A percentile compares a stretch with the other conserved stretches of the same genome.
phyloP scores from a whole-genome alignment of 2,797 vertebrate species.

The Acrossocheilus wenchowensis region DNA sequence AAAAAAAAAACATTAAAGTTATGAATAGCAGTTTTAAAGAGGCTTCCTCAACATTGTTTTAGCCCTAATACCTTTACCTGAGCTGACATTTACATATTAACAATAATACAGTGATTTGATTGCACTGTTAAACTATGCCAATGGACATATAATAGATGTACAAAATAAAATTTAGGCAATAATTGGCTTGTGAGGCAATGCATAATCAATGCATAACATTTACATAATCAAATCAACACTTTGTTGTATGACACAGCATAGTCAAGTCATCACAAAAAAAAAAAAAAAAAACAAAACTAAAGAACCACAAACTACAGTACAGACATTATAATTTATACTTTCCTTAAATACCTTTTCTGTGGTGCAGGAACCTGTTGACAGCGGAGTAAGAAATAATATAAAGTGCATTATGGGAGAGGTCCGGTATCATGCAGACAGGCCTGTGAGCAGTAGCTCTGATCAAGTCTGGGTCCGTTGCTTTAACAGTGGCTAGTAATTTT shows the following conservation, averaged over 20 bases:
- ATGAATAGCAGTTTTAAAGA: constrained; percentile 47
- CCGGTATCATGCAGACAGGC: constrained; percentile 7
- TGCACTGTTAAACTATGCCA: too few species aligned
- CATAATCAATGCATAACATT: neutral
- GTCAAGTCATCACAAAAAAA: neutral
- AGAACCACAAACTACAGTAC: neutral
- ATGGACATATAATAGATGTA: neutral
- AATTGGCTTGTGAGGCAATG: neutral
- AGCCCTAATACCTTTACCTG: neutral
- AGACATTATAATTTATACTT: neutral
- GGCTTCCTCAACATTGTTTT: neutral
- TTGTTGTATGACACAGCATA: neutral
- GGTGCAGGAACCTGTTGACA: neutral
- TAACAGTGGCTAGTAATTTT: constrained; percentile 49
- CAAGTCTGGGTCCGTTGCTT: constrained; percentile 24
- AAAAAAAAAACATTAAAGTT: constrained; percentile 1
- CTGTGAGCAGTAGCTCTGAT: constrained; percentile 22
- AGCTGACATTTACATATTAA: neutral
- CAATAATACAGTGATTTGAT: neutral
- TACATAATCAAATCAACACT: neutral
- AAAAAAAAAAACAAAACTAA: too few species aligned
- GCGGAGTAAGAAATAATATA: neutral
- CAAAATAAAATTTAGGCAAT: neutral
- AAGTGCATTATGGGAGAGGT: constrained; percentile 18
- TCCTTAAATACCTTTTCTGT: neutral